Conservation (phyloP, 2,888 invertebrate genomes). For the Clunio marinus region DNA sequence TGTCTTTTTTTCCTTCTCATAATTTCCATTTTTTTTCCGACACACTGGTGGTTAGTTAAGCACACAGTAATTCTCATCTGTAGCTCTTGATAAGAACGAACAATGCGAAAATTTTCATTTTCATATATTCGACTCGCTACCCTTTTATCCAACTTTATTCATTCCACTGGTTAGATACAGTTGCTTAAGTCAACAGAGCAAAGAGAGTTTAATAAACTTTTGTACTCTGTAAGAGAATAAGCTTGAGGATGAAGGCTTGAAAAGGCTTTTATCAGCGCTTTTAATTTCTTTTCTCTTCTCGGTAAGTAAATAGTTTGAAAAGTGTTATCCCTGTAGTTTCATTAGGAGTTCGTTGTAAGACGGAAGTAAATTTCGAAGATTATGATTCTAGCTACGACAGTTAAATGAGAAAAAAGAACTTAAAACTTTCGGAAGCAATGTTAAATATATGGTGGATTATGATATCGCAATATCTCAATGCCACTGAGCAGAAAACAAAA, state of each 20-base stretch:
- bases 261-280: neutral
- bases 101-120: constrained; percentile 20
- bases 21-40: constrained; percentile 1
- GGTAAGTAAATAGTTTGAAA: too few relatives aligned
- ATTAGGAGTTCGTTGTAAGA: neutral
- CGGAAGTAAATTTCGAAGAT: neutral
- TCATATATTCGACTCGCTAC: neutral
- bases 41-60: neutral
- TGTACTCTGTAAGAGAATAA: neutral
- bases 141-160: neutral
- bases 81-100: constrained; percentile 24
- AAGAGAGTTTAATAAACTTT: neutral
- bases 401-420: too few relatives aligned
- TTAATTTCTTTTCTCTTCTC: neutral
- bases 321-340: neutral
- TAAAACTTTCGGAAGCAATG: too few relatives aligned
- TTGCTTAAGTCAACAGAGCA: constrained; percentile 22
- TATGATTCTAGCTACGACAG: too few relatives aligned
- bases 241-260: neutral
- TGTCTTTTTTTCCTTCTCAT: neutral
- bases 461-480: too few relatives aligned
- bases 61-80: neutral
- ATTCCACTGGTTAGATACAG: constrained; percentile 16
- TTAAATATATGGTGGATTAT: too few relatives aligned
- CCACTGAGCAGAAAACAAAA: neutral